Conservation (phyloP, 2,113 vertebrate genomes). For the Chelonoidis abingdonii region DNA sequence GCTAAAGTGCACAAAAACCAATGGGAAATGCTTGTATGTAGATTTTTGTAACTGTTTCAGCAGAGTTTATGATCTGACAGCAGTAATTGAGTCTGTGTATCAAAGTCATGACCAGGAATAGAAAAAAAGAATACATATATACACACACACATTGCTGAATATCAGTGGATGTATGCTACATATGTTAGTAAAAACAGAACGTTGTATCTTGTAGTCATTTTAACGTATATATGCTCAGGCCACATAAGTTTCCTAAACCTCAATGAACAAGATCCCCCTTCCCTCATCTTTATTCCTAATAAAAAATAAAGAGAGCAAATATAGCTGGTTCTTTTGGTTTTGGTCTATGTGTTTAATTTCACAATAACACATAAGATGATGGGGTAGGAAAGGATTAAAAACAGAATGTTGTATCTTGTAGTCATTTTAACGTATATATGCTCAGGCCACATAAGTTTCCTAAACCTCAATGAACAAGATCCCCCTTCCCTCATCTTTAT, state of each 20-base stretch:
- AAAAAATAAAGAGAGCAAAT: conserved; percentile 54
- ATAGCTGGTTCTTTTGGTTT: conserved; percentile 61
- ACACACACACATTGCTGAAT: not conserved
- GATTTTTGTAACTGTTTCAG: conserved; percentile 50
- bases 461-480: conserved; percentile 45
- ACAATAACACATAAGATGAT: conserved; percentile 66
- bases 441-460: conserved; percentile 41
- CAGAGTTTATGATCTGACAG: conserved; percentile 72
- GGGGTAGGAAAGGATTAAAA: conserved; percentile 67
- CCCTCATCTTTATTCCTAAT: conserved; percentile 71
- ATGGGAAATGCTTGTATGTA: conserved; percentile 4
- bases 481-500: conserved; percentile 72
- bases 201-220: conserved; percentile 58
- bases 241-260: conserved; percentile 42
- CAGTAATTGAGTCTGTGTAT: conserved; percentile 69
- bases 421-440: conserved; percentile 66
- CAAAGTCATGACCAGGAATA: conserved; percentile 67
- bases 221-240: conserved; percentile 61
- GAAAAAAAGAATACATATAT: not conserved
- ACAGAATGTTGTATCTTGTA: conserved; percentile 44
- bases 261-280: conserved; percentile 51
- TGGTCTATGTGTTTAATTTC: conserved; percentile 76
- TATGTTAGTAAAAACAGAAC: conserved; percentile 55
- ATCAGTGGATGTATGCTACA: conserved; percentile 45
- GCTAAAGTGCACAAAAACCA: not conserved